Evolutionary conservation across 2,888 invertebrate species (phyloP).

Genomic region (Lepidocyrtinus sp.): DNA sequence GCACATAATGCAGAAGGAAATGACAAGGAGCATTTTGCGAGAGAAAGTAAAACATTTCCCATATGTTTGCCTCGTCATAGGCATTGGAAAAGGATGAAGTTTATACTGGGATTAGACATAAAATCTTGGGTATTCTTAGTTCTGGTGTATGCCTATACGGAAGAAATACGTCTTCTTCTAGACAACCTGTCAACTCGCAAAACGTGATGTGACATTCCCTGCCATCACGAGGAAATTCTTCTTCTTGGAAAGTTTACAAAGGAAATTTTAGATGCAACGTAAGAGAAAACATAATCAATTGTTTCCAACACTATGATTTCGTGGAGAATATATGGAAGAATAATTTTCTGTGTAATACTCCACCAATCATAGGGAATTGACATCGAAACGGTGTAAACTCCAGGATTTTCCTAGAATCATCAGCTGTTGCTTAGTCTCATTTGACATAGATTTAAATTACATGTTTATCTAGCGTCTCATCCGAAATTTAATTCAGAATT

Average conservation of each 20-base stretch:
- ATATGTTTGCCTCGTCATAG: not conserved
- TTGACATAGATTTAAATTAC: too few relatives aligned
- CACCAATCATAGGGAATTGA: too few relatives aligned
- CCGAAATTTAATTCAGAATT: too few relatives aligned
- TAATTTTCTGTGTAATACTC: too few relatives aligned
- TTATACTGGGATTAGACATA: not conserved
- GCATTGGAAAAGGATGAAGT: not conserved
- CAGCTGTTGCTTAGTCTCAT: too few relatives aligned
- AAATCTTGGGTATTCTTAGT: constrained; percentile 8
- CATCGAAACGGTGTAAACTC: too few relatives aligned
- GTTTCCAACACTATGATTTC: not conserved
- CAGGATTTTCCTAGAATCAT: too few relatives aligned
- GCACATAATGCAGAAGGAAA: constrained; percentile 22
- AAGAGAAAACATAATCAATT: not conserved
- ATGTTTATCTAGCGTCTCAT: too few relatives aligned
- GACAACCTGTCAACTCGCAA: constrained; percentile 55
- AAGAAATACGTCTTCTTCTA: constrained; percentile 52
- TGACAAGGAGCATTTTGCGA: constrained; percentile 45
- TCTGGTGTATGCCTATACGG: constrained; percentile 26
- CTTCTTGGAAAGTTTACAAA: constrained; percentile 25
- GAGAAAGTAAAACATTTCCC: constrained; percentile 1
- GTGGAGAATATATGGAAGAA: too few relatives aligned
- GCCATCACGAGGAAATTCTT: constrained; percentile 22
- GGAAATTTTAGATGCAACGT: constrained; percentile 1
- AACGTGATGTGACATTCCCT: constrained; percentile 57